phyloP scores from a whole-genome alignment of 2,797 vertebrate species.

The Tadarida brasiliensis region DNA sequence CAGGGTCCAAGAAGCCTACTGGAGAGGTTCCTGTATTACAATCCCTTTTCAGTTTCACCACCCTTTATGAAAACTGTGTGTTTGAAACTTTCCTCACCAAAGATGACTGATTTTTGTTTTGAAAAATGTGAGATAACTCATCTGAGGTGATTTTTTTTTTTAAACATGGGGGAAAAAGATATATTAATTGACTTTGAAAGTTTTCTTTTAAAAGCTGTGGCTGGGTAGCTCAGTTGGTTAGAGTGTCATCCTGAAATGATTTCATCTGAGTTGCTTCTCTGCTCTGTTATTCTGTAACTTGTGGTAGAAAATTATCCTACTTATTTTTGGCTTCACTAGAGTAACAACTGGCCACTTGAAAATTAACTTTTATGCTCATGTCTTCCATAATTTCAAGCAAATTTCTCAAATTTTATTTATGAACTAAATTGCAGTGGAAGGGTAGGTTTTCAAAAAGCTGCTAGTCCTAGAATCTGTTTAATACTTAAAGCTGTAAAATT shows the following conservation, averaged over 20 bases:
- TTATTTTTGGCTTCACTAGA: slow-evolving; percentile 10
- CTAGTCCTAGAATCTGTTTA: background rate
- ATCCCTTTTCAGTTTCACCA: background rate
- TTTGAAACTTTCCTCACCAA: slow-evolving; percentile 37
- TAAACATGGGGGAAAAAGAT: background rate
- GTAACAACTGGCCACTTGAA: background rate
- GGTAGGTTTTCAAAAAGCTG: slow-evolving; percentile 11
- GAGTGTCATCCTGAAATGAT: background rate
- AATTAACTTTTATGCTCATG: slow-evolving; percentile 42
- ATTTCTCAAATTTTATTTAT: slow-evolving; percentile 52
- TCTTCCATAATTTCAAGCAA: slow-evolving; percentile 5
- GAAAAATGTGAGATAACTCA: slow-evolving; percentile 62
- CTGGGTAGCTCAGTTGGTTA: too few species aligned
- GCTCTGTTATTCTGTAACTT: slow-evolving; percentile 36
- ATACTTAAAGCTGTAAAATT: slow-evolving; percentile 1
- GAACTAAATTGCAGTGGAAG: background rate
- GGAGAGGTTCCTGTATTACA: background rate
- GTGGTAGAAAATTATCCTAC: slow-evolving; percentile 1
- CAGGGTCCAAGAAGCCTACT: background rate
- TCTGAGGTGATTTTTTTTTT: slow-evolving; percentile 26
- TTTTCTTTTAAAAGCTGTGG: slow-evolving; percentile 33
- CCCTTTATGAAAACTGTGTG: background rate
- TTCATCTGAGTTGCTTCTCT: slow-evolving; percentile 51
- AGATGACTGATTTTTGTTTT: slow-evolving; percentile 15
- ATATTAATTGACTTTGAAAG: slow-evolving; percentile 61